A percentile compares a stretch with the other conserved stretches of the same genome.
Evolutionary conservation across 2,888 invertebrate species (phyloP).

Genomic region (Dynastes grantii): DNA sequence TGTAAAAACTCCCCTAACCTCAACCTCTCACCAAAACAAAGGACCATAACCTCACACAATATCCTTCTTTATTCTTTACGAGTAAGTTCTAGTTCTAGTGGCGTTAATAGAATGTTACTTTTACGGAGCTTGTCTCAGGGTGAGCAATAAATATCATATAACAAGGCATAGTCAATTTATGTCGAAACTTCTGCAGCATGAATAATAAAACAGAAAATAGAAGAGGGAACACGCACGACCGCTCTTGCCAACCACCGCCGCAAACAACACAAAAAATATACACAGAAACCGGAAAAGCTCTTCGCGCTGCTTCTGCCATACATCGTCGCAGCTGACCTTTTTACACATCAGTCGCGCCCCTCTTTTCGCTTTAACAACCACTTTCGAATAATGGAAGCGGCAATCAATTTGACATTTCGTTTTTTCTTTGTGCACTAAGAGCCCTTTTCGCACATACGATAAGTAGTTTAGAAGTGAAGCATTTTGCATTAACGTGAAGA

Average conservation of each 20-base stretch:
- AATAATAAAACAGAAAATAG: conserved; percentile 52
- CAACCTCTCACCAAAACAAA: no score
- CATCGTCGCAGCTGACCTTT: conserved; percentile 56
- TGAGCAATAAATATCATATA: conserved; percentile 42
- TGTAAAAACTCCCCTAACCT: no score
- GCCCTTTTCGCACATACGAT: conserved; percentile 54
- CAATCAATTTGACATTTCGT: conserved; percentile 66
- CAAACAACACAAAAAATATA: conserved; percentile 56
- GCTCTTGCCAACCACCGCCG: conserved; percentile 14
- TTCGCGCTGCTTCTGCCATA: conserved; percentile 51
- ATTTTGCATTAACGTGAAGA: no score
- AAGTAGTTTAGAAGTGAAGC: no score
- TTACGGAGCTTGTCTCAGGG: conserved; percentile 18
- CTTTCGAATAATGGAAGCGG: conserved; percentile 66
- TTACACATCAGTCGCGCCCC: conserved; percentile 54
- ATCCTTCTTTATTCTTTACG: no score
- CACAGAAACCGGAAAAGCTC: conserved; percentile 58
- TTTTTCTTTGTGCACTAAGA: conserved; percentile 61
- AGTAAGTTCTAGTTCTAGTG: not conserved
- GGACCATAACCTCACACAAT: no score
- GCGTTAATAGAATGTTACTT: conserved; percentile 39
- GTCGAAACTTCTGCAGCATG: conserved; percentile 50
- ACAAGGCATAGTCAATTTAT: conserved; percentile 50
- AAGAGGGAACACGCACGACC: conserved; percentile 42
- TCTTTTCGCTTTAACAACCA: conserved; percentile 66